phyloP scores from a whole-genome alignment of 2,888 invertebrate genomes.

The Noctua pronuba region DNA sequence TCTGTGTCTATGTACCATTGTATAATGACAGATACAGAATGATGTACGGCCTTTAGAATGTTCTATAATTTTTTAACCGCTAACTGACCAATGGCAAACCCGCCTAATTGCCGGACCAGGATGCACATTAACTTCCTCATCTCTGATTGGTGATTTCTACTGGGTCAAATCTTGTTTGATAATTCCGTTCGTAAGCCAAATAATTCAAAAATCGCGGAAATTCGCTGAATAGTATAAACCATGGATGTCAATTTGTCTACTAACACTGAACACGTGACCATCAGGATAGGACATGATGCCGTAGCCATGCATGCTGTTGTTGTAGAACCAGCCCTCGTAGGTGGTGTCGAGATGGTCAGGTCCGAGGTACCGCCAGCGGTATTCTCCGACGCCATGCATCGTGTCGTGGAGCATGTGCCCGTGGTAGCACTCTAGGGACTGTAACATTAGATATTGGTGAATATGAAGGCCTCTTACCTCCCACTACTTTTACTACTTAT shows the following conservation, averaged over 20 bases:
- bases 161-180: neutral
- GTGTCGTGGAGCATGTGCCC: constrained; percentile 85
- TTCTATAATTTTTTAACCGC: neutral
- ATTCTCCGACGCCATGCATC: constrained; percentile 88
- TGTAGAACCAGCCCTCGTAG: constrained; percentile 89
- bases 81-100: neutral
- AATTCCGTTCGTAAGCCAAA: neutral
- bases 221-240: neutral
- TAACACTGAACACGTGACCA: constrained; percentile 81
- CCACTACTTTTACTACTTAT: neutral
- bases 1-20: neutral
- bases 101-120: neutral
- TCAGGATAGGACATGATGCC: constrained; percentile 88
- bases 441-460: neutral
- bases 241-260: constrained; percentile 62
- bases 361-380: constrained; percentile 80
- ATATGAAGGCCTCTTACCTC: neutral
- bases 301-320: constrained; percentile 89
- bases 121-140: neutral
- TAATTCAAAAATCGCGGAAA: neutral
- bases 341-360: constrained; percentile 72
- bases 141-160: neutral
- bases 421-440: constrained; percentile 85
- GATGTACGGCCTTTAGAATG: neutral
- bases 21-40: neutral